These are phyloP conservation scores for Plumapathes pennacea DNA, from an alignment of 92 coral and sea anemone genomes.

Conservation along the genomic window DNA sequence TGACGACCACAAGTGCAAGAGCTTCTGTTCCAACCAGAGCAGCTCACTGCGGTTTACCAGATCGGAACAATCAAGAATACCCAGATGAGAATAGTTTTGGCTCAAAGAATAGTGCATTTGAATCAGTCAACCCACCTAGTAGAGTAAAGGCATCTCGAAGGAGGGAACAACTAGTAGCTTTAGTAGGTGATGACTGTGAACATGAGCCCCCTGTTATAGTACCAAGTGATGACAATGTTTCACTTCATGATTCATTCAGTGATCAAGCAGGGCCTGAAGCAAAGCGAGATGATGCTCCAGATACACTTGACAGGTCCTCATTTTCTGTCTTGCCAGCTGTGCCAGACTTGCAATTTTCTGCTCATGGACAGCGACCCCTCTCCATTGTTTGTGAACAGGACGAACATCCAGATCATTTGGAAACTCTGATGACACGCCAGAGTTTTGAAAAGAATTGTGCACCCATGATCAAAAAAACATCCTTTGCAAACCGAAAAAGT, in stretches of 20 bases:
- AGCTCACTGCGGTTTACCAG: slow-evolving; percentile 1
- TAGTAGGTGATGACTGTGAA: slow-evolving; percentile 4
- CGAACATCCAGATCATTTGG: slow-evolving; percentile 37
- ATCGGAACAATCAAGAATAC: no score
- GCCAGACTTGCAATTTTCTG: slow-evolving; percentile 3
- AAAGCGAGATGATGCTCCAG: slow-evolving; percentile 2
- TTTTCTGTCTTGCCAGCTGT: background rate
- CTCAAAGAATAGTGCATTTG: slow-evolving; percentile 24
- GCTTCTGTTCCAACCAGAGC: slow-evolving; percentile 2
- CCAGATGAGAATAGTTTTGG: slow-evolving; percentile 3
- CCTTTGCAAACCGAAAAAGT: background rate
- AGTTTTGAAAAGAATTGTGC: slow-evolving; percentile 8
- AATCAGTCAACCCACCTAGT: slow-evolving; percentile 3
- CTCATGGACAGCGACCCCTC: slow-evolving; percentile 52
- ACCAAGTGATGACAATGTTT: no score
- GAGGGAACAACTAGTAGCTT: background rate
- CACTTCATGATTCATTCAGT: slow-evolving; percentile 3
- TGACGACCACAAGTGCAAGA: slow-evolving; percentile 6
- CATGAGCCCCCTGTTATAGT: background rate
- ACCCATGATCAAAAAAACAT: slow-evolving; percentile 10
- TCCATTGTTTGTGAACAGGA: slow-evolving; percentile 77
- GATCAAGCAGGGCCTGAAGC: slow-evolving; percentile 17
- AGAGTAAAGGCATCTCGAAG: slow-evolving; percentile 3
- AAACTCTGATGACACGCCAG: slow-evolving; percentile 21
- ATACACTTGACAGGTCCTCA: slow-evolving; percentile 6